These are phyloP conservation scores for Carassius auratus DNA, from an alignment of 2,113 vertebrate genomes.

Conservation along the genomic window DNA sequence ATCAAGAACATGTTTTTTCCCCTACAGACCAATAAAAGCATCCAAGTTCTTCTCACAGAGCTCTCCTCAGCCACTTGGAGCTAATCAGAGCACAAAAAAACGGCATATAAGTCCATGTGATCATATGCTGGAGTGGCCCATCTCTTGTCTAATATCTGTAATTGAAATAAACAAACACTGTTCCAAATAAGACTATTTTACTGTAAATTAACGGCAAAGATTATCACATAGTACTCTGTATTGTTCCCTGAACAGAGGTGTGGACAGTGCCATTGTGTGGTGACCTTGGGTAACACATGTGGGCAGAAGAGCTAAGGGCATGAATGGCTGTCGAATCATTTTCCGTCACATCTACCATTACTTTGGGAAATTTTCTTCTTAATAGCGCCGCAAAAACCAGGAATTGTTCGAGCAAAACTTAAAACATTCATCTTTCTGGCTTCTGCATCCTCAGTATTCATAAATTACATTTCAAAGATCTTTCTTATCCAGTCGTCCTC, in stretches of 20 bases:
- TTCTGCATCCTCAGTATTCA: conserved; percentile 59
- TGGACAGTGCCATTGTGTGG: conserved; percentile 54
- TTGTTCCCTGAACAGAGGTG: conserved; percentile 20
- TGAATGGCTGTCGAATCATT: neutral
- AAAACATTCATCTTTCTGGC: conserved; percentile 66
- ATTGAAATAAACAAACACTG: conserved; percentile 57
- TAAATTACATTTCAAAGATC: conserved; percentile 64
- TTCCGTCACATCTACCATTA: neutral
- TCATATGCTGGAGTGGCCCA: conserved; percentile 34
- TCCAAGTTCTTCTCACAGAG: conserved; percentile 12
- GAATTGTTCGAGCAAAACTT: conserved; percentile 56
- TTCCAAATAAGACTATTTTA: conserved; percentile 27
- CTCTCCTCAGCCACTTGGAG: conserved; percentile 52
- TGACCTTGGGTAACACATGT: conserved; percentile 51
- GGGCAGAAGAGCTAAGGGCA: conserved; percentile 8
- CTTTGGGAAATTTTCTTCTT: conserved; percentile 4
- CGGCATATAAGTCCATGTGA: conserved; percentile 46
- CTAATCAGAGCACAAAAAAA: conserved; percentile 49
- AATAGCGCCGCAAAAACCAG: conserved; percentile 30
- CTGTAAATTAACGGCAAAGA: neutral
- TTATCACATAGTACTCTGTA: conserved; percentile 15
- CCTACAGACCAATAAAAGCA: conserved; percentile 8
- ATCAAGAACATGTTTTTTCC: conserved; percentile 37
- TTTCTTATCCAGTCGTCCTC: conserved; percentile 51
- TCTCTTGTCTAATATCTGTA: conserved; percentile 38